Percentiles rank a stretch among this genome's conserved stretches.
Conservation (phyloP, 2,888 invertebrate genomes). For the Busseola fusca region DNA sequence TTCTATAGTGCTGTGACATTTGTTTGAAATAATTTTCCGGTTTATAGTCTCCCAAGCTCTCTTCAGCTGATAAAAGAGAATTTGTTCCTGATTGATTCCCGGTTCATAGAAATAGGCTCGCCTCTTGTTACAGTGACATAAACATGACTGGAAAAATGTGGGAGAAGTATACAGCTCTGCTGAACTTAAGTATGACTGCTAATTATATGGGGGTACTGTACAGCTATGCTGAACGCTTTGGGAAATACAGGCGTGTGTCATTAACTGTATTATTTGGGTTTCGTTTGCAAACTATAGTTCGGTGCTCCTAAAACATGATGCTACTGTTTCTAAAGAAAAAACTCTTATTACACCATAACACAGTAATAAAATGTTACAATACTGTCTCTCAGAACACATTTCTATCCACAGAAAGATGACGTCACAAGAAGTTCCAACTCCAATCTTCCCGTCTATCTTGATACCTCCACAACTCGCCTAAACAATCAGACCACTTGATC, state of each 20-base stretch:
- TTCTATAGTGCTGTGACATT: not conserved
- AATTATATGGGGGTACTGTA: too few relatives aligned
- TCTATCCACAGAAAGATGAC: not conserved
- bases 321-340: not conserved
- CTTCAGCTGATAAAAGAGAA: not conserved
- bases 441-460: slow-evolving; percentile 1
- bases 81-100: not conserved
- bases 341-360: not conserved
- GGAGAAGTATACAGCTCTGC: too few relatives aligned
- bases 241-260: not conserved
- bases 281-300: too few relatives aligned
- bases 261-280: not conserved
- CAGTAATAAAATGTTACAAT: not conserved
- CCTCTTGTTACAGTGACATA: not conserved
- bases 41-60: not conserved
- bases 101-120: too few relatives aligned
- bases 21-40: not conserved
- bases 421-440: slow-evolving; percentile 6
- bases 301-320: too few relatives aligned
- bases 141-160: not conserved
- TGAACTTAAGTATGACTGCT: too few relatives aligned
- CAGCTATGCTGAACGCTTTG: not conserved
- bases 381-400: not conserved
- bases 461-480: slow-evolving; percentile 17
- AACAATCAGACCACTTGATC: slow-evolving; percentile 42